A percentile compares a stretch with the other conserved stretches of the same genome.
phyloP scores from a whole-genome alignment of 2,888 invertebrate species.

The Tipula helvola region DNA sequence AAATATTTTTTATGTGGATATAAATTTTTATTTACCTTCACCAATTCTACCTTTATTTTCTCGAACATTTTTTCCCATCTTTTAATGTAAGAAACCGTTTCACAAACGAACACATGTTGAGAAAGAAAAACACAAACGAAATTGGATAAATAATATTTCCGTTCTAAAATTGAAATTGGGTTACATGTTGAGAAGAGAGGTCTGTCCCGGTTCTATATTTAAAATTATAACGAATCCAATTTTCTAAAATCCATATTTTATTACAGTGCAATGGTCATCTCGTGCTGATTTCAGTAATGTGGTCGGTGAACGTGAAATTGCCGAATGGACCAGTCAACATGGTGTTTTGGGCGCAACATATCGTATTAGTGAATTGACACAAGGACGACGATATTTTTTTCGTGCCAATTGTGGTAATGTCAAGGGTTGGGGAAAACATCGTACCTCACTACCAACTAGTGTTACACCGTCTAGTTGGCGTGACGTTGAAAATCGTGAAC shows the following conservation, averaged over 20 bases:
- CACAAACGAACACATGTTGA: background rate
- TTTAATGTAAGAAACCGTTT: background rate
- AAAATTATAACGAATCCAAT: too few relatives aligned
- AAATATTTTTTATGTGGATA: background rate
- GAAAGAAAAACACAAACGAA: background rate
- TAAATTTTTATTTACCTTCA: background rate
- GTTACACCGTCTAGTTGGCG: constrained; percentile 93
- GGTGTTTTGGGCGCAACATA: constrained; percentile 38
- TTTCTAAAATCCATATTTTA: background rate
- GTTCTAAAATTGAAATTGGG: background rate
- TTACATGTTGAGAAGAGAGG: too few relatives aligned
- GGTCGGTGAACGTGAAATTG: constrained; percentile 66
- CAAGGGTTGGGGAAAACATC: constrained; percentile 75
- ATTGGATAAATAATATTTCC: background rate
- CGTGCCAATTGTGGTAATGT: constrained; percentile 87
- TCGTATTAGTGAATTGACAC: constrained; percentile 56
- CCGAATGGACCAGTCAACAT: constrained; percentile 41
- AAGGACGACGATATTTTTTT: constrained; percentile 79
- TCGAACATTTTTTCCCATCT: background rate
- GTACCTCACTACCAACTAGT: constrained; percentile 65
- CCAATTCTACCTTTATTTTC: background rate
- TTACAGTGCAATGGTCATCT: constrained; percentile 85
- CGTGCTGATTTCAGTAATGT: constrained; percentile 71
- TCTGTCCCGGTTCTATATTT: too few relatives aligned
- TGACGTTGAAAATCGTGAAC: constrained; percentile 59